phyloP scores from a whole-genome alignment of 2,797 vertebrate genomes.

The Lagodon rhomboides region DNA sequence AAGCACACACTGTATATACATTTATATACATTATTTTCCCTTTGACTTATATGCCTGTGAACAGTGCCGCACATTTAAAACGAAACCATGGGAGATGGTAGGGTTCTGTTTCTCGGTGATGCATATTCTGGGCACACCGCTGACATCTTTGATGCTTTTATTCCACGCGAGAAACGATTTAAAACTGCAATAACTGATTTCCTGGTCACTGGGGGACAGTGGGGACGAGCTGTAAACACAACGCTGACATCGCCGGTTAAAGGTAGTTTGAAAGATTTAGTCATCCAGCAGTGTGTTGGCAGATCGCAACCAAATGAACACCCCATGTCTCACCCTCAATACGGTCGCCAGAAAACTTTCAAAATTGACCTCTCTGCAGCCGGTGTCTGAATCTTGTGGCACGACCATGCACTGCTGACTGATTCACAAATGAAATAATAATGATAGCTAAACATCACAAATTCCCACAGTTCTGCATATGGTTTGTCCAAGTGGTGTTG shows the following conservation, averaged over 20 bases:
- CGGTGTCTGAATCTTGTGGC: too few relatives aligned
- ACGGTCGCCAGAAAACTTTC: too few relatives aligned
- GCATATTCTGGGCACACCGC: slow-evolving; percentile 11
- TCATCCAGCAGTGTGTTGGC: too few relatives aligned
- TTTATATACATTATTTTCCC: slow-evolving; percentile 30
- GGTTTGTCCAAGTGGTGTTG: too few relatives aligned
- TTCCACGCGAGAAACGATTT: background rate
- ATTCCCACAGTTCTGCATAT: too few relatives aligned
- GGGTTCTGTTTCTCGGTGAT: slow-evolving; percentile 20
- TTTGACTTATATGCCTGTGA: slow-evolving; percentile 27
- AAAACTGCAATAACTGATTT: slow-evolving; percentile 1
- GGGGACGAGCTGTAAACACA: slow-evolving; percentile 8
- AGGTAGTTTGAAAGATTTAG: too few relatives aligned
- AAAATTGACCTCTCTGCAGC: too few relatives aligned
- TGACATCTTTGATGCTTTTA: slow-evolving; percentile 5
- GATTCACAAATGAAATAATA: too few relatives aligned
- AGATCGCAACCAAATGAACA: too few relatives aligned
- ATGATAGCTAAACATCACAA: too few relatives aligned
- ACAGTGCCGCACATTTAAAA: slow-evolving; percentile 30
- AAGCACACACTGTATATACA: slow-evolving; percentile 16
- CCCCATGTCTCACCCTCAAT: too few relatives aligned
- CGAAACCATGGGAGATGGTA: slow-evolving; percentile 12
- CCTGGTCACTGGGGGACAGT: background rate
- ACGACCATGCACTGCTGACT: too few relatives aligned
- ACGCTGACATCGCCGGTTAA: background rate